Evolutionary conservation across 2,113 vertebrate species (phyloP), one percentile per base, ranked within the genome.

Genomic region (Callopanchax toddi): DNA sequence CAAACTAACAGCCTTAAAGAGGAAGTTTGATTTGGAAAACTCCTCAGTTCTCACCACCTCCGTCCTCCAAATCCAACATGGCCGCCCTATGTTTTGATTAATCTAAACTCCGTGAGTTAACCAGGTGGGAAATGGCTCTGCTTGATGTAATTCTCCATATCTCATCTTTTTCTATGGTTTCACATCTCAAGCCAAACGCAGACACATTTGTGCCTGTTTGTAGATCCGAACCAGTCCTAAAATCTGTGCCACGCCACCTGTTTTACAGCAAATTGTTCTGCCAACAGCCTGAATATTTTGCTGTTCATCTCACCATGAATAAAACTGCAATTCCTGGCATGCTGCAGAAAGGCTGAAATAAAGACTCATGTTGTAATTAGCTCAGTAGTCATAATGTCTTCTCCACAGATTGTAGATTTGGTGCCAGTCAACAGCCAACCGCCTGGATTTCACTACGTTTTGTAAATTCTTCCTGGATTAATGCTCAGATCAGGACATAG

Each of bases 331-430:
- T 39, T 12, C 15, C 18, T 54, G 60, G 53, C 56, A 48, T 22
- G 22, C 48, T 49, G 51, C 65, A 36, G 57, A 70, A 51, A 44
- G 17, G 59, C 55, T 67, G 29, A 58, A 79, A 55, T 61, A 67
- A 58, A 69, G 21, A 57, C 59, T 25, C 22, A 50, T 65, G 36
- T 49, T 45, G 39, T 46, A 66, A 76, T 70, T 66, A 51, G 50
- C 54, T 48, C 44, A 65, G 61, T 25, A 61, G 23, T 17, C 46
- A 23, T 46, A 60, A 17, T 13, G 49, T 67, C 37, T 26, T 55
- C 46, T 57, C 29, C 20, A 16, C 60, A 17, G 44, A 37, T 26
- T 48, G 36, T 6, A 50, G 43, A 58, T 32, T 57, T 34, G 51
- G 36, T 40, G 43, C 51, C 51, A 53, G 32, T 17, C 16, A 52